Evolutionary conservation across 2,797 vertebrate genomes (phyloP).

Genomic region (Characodon lateralis): DNA sequence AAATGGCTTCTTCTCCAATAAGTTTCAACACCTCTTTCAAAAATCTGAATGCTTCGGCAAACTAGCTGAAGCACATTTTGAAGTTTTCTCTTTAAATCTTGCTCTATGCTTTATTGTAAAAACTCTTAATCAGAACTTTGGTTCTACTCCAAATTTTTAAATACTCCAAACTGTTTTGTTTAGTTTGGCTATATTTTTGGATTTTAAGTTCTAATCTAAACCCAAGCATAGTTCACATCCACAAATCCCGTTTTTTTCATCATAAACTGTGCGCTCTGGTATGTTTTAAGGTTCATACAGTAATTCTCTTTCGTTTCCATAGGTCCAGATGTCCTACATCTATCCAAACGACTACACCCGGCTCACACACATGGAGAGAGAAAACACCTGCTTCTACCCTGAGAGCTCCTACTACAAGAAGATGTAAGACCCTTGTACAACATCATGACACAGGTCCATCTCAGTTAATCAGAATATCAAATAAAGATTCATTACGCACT

Average conservation of each 20-base stretch:
- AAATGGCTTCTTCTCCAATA: not conserved
- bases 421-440: slow-evolving; percentile 48
- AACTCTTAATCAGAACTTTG: not conserved
- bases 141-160: not conserved
- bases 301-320: slow-evolving; percentile 27
- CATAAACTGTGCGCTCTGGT: not conserved
- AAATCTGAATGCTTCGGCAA: not conserved
- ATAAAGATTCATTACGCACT: not conserved
- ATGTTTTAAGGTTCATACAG: slow-evolving; percentile 1
- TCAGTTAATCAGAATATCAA: not conserved
- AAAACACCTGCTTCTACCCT: slow-evolving; percentile 92
- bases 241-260: not conserved
- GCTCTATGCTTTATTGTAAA: not conserved
- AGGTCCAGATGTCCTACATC: slow-evolving; percentile 92
- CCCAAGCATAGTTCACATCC: not conserved
- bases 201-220: not conserved
- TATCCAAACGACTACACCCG: slow-evolving; percentile 96
- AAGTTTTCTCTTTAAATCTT: no score
- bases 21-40: not conserved
- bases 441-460: not conserved
- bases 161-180: not conserved
- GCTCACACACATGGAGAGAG: slow-evolving; percentile 92
- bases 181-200: not conserved
- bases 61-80: no score
- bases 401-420: slow-evolving; percentile 55